Evolutionary conservation across 2,797 vertebrate species (phyloP), one percentile per base, ranked within the genome.

Genomic region (Lerista edwardsae): DNA sequence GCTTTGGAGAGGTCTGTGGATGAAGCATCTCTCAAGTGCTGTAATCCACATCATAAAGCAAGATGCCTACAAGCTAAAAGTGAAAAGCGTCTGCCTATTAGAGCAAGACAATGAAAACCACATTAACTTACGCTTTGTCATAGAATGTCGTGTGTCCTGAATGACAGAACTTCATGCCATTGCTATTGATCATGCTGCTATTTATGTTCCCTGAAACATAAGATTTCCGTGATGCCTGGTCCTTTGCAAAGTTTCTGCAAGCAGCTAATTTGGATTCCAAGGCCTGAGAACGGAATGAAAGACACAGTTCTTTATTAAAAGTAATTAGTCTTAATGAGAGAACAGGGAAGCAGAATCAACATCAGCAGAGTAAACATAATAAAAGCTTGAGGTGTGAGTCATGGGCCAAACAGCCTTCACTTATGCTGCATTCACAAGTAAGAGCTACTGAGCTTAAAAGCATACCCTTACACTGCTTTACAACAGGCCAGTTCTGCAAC

Each of bases 231-330:
- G 97, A 97, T 2, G 98, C 97, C 94, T 99, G 98, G 95, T 99
- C 98, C 97, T 99, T 99, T 85, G 98, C 97, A 91, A 99, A 98
- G 95, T 99, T 99, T 87, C 98, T 97, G 91, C 98, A 99, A 85
- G 98, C 98, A 39, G 99, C 98, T 81, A 99, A 95, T 94, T 99
- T 99, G 90, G 98, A 99, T 96, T 99, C 98, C 95, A 99, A 96
- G 89, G 98, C 98, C 99, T 99, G 90, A 21, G 77, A 89, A 84
- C 83, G 19, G 15, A 69, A 78, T 5, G 36, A 85, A 51, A 23
- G 83, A 82, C 73, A 84, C 71, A 0, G 27, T 0, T 2, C 6
- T 0, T 25, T 86, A 72, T 64, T 31, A 68, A 39, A 57, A 25
- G 3, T 3, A 84, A 0, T 2, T 2, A 44, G n/a, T 0, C 19